phyloP scores from a whole-genome alignment of 2,888 invertebrate genomes.

The Amiota minor region DNA sequence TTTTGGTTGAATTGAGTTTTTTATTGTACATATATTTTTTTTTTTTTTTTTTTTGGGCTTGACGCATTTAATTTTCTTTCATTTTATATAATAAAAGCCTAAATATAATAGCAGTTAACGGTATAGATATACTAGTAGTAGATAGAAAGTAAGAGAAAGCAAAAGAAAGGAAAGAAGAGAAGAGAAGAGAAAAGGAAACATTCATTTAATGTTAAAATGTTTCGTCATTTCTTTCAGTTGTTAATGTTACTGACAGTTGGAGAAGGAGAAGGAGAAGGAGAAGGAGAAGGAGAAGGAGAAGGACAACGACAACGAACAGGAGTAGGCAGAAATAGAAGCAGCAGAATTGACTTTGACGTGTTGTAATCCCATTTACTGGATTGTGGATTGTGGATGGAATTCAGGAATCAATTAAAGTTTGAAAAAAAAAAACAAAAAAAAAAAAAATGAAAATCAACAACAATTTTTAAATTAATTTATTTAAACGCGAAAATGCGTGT shows the following conservation, averaged over 20 bases:
- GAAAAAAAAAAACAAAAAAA: conserved; percentile 39
- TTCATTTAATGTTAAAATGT: too few relatives aligned
- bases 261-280: too few relatives aligned
- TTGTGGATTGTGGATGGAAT: conserved; percentile 70
- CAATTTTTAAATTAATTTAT: background rate
- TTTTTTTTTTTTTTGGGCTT: background rate
- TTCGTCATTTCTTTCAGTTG: too few relatives aligned
- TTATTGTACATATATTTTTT: background rate
- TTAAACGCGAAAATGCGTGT: conserved; percentile 14
- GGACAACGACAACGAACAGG: too few relatives aligned
- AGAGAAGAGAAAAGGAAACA: too few relatives aligned
- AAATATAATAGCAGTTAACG: too few relatives aligned
- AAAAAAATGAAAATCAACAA: background rate
- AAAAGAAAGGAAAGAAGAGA: too few relatives aligned
- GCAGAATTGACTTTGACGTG: conserved; percentile 51
- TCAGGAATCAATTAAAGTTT: conserved; percentile 69
- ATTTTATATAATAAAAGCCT: too few relatives aligned
- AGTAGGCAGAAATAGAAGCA: background rate
- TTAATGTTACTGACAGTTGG: too few relatives aligned
- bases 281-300: background rate
- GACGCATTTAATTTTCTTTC: too few relatives aligned
- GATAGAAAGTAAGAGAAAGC: too few relatives aligned
- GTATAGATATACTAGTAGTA: too few relatives aligned
- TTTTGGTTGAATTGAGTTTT: conserved; percentile 15
- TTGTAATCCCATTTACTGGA: conserved; percentile 69